Conservation (phyloP, 2,113 vertebrate species). For the Excalfactoria chinensis region DNA sequence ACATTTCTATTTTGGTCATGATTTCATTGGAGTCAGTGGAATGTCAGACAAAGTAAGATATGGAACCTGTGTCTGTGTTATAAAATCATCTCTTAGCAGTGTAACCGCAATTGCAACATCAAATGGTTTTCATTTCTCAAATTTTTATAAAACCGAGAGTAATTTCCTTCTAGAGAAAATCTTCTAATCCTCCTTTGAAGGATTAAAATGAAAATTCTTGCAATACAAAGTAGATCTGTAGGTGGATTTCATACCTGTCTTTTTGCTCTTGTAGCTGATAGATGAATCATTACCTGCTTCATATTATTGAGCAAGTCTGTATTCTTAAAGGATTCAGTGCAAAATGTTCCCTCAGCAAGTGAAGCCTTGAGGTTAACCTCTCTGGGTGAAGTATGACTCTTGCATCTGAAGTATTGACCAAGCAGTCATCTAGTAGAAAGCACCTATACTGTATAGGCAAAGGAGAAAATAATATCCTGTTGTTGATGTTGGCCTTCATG, state of each 20-base stretch:
- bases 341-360: conserved; percentile 6
- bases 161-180: conserved; percentile 32
- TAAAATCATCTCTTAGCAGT: conserved; percentile 28
- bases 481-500: neutral
- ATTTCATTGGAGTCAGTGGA: neutral
- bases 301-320: neutral
- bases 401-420: neutral
- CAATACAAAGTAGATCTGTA: neutral
- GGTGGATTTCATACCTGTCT: conserved; percentile 43
- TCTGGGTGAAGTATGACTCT: neutral
- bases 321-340: neutral
- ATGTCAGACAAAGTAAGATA: neutral
- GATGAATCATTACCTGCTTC: neutral
- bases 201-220: conserved; percentile 49
- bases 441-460: neutral
- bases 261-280: conserved; percentile 24
- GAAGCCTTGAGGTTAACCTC: neutral
- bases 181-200: conserved; percentile 22
- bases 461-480: neutral
- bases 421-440: neutral
- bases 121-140: conserved; percentile 32
- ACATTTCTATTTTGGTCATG: neutral
- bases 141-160: conserved; percentile 35
- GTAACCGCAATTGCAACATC: neutral
- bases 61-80: neutral